Percentiles rank a stretch among this genome's conserved stretches.
Evolutionary conservation across 2,888 invertebrate genomes (phyloP).

Genomic region (Parnassius glacialis): DNA sequence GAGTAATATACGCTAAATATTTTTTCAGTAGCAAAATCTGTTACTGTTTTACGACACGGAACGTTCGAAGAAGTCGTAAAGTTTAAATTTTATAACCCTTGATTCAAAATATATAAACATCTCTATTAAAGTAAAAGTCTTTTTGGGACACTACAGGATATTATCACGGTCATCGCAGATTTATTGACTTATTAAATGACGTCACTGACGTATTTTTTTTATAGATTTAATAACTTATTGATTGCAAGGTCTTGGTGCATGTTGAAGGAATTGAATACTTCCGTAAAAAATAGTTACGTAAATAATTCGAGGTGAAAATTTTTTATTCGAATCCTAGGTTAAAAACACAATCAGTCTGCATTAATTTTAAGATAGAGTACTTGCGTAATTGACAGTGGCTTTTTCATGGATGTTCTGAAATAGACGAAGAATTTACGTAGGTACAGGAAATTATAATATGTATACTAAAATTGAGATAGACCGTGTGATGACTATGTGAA

Average conservation of each 20-base stretch:
- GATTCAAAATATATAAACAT: slow-evolving; percentile 18
- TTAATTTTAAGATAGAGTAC: too few relatives aligned
- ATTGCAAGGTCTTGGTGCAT: slow-evolving; percentile 9
- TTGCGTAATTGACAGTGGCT: too few relatives aligned
- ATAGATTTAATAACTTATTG: slow-evolving; percentile 1
- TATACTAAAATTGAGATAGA: too few relatives aligned
- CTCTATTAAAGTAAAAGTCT: slow-evolving; percentile 9
- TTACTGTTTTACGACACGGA: slow-evolving; percentile 6
- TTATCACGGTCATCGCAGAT: slow-evolving; percentile 13
- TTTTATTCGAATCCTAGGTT: not conserved
- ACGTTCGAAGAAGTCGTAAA: not conserved
- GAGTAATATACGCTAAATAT: too few relatives aligned
- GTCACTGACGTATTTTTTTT: slow-evolving; percentile 13
- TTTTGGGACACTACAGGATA: slow-evolving; percentile 20
- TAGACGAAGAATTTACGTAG: too few relatives aligned
- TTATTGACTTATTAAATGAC: slow-evolving; percentile 19
- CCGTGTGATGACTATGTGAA: too few relatives aligned
- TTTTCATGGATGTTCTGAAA: too few relatives aligned
- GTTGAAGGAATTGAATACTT: slow-evolving; percentile 12
- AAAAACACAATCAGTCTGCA: too few relatives aligned
- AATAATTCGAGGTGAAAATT: not conserved
- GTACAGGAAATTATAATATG: too few relatives aligned
- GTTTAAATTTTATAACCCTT: slow-evolving; percentile 4
- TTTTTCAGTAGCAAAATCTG: slow-evolving; percentile 1
- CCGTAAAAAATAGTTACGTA: slow-evolving; percentile 8